Conservation (phyloP, 2,888 invertebrate genomes). For the Epirrhoe alternata region DNA sequence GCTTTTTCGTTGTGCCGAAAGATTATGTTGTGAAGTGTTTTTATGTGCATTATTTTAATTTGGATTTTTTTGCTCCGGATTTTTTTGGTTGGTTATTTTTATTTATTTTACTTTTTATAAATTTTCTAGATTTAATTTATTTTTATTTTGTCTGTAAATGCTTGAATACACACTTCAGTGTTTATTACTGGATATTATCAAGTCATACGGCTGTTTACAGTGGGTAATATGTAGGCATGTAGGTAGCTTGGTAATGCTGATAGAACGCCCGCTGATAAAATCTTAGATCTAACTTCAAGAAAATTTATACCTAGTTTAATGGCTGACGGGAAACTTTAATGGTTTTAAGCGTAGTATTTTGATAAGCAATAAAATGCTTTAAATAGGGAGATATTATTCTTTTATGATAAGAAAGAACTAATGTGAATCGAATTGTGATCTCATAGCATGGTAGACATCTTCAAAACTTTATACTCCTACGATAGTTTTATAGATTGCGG, state of each 20-base stretch:
- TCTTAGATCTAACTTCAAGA: slow-evolving; percentile 28
- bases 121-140: background rate
- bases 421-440: background rate
- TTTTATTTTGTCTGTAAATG: slow-evolving; percentile 2
- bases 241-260: background rate
- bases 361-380: slow-evolving; percentile 26
- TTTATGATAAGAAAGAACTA: background rate
- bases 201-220: slow-evolving; percentile 7
- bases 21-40: slow-evolving; percentile 80
- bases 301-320: slow-evolving; percentile 35
- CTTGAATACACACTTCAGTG: slow-evolving; percentile 9
- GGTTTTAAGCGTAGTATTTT: slow-evolving; percentile 30
- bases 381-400: slow-evolving; percentile 5
- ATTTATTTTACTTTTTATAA: slow-evolving; percentile 54
- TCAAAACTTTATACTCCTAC: background rate
- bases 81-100: slow-evolving; percentile 80
- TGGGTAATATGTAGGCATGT: slow-evolving; percentile 6
- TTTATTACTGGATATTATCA: slow-evolving; percentile 24
- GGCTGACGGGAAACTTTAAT: slow-evolving; percentile 30
- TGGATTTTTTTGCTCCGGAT: slow-evolving; percentile 82
- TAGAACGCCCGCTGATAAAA: slow-evolving; percentile 31
- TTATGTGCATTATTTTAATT: slow-evolving; percentile 80
- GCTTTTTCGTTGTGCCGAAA: slow-evolving; percentile 70
- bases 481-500: background rate
- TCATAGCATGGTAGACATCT: background rate